A percentile compares a stretch with the other conserved stretches of the same genome.
phyloP scores from a whole-genome alignment of 1,140 invertebrate species.

The Drosophila paulistorum region DNA sequence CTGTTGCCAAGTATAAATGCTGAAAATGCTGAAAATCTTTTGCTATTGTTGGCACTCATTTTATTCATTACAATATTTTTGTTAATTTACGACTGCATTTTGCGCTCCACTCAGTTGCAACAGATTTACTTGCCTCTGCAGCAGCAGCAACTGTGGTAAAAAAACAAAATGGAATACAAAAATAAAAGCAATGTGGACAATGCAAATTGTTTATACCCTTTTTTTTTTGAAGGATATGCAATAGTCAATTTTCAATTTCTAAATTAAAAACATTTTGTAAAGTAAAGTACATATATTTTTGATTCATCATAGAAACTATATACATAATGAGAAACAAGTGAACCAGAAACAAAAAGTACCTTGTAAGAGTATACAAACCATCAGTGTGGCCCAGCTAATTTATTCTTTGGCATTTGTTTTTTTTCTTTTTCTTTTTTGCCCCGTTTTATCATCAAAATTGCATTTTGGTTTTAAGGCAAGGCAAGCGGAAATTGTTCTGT shows the following conservation, averaged over 20 bases:
- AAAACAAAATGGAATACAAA: neutral
- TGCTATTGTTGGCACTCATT: constrained; percentile 6
- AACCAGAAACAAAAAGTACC: too few species aligned
- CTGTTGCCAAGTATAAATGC: constrained; percentile 3
- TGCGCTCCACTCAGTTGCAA: constrained; percentile 8
- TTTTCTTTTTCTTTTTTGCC: neutral
- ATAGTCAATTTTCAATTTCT: too few species aligned
- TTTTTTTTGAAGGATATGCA: too few species aligned
- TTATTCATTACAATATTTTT: constrained; percentile 15
- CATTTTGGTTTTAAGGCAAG: constrained; percentile 8
- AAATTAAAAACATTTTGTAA: too few species aligned
- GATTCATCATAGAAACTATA: too few species aligned
- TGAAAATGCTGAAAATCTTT: neutral
- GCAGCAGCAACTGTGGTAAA: too few species aligned
- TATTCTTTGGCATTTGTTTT: neutral
- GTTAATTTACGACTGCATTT: constrained; percentile 14
- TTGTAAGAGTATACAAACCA: neutral
- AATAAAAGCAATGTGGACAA: neutral
- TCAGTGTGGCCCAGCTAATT: neutral
- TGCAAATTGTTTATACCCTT: neutral
- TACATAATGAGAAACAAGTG: too few species aligned
- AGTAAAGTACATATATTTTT: too few species aligned
- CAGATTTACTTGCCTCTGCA: constrained; percentile 6
- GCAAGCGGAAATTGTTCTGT: constrained; percentile 13
- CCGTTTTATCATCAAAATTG: constrained; percentile 13